Base-by-base conservation (phyloP, 1,140 invertebrate genomes). In the Heterodera schachtii region DNA sequence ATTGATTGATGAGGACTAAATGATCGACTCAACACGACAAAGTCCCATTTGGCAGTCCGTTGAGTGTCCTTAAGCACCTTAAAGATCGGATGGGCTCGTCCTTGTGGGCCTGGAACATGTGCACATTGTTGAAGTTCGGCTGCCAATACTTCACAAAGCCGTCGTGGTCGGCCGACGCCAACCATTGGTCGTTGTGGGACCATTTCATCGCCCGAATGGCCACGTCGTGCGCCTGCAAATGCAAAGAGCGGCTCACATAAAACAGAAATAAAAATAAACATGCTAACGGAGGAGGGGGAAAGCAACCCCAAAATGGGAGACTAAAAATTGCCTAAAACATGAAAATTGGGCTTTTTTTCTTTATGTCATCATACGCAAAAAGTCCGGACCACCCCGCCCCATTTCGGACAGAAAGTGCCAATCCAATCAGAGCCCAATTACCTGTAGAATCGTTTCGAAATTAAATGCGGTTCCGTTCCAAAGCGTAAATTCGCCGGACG, bases 81-180 rank as follows among this genome's bases (percentile, higher is more conserved):
- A 99, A 94, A 91, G 96, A 97, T 91, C 98, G 93, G 87, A 99
- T 94, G 82, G 98, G 94, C 93, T 99, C 98, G 75, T 89, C 89
- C 93, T 99, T 98, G 91, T 99, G 98, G 52, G 96, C 98, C 92
- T 98, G 97, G 93, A 97, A 99, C 96, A 99, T 98, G 93, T 99
- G 98, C 31, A 99, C 98, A 92, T 99, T 99, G 92, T 99, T 99
- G 97, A 99, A 99, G 92, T 99, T 99, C 85, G 96, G 96, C 92
- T 99, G 98, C 98, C 98, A 99, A 92, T 99, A 99, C 90, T 99
- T 99, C 69, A 99, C 95, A 90, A 95, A 99, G 52, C 98, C 98
- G 71, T 94, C 94, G 90, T 99, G 96, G 92, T 99, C 98, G 13
- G 95, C 98, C 0, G 97, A 99, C 67, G 99, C 94, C 96, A 99